phyloP scores from a whole-genome alignment of 1,140 invertebrate genomes.

The Hycleus cichorii region DNA sequence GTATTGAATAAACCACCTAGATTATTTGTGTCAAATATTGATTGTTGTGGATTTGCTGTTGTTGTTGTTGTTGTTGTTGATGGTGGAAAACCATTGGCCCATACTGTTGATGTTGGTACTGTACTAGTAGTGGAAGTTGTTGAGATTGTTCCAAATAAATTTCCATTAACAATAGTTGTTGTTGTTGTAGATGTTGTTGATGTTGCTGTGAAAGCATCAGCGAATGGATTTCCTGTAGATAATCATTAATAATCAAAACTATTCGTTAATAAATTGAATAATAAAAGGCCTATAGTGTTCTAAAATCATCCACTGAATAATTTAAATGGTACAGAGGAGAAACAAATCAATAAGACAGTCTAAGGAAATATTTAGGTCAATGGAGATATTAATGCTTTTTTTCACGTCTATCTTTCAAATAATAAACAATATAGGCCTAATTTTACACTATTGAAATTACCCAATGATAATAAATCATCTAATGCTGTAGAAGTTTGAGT shows the following conservation, averaged over 20 bases:
- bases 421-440: conserved; percentile 52
- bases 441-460: conserved; percentile 21
- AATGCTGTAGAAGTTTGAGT: conserved; percentile 59
- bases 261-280: too few relatives aligned
- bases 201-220: conserved; percentile 35
- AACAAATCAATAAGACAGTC: too few relatives aligned
- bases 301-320: too few relatives aligned
- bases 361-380: too few relatives aligned
- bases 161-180: conserved; percentile 49
- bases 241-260: too few relatives aligned
- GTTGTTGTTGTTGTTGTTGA: conserved; percentile 16
- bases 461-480: conserved; percentile 80
- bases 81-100: conserved; percentile 22
- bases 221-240: conserved; percentile 28
- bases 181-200: conserved; percentile 41
- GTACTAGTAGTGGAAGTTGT: conserved; percentile 16
- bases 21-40: conserved; percentile 35
- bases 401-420: conserved; percentile 49
- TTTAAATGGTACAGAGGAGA: too few relatives aligned
- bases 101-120: conserved; percentile 40
- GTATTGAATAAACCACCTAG: conserved; percentile 32
- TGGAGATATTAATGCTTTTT: too few relatives aligned
- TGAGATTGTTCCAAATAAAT: conserved; percentile 25
- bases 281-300: too few relatives aligned
- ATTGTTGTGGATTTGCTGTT: conserved; percentile 5